Percentiles rank a stretch among this genome's conserved stretches.
phyloP scores from a whole-genome alignment of 2,797 vertebrate genomes.

The Myotis myotis region DNA sequence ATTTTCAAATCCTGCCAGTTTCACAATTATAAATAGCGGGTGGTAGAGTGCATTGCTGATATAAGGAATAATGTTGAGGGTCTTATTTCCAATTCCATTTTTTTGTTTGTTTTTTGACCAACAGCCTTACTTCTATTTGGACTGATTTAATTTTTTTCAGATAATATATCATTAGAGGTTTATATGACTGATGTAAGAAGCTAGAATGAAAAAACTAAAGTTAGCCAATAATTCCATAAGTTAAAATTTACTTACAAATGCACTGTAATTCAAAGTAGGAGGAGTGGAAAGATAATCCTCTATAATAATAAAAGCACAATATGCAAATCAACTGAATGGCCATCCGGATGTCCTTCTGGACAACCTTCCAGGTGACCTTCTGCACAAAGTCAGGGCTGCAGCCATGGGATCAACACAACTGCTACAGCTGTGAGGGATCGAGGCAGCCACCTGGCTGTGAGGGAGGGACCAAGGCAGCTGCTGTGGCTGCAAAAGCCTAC shows the following conservation, averaged over 20 bases:
- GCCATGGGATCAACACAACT: no score
- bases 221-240: neutral
- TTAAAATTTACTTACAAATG: neutral
- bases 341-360: no score
- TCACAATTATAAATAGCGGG: neutral
- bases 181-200: neutral
- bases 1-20: neutral
- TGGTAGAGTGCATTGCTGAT: neutral
- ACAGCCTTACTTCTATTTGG: neutral
- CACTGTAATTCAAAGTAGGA: neutral
- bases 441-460: no score
- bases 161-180: neutral
- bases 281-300: neutral
- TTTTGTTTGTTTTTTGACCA: conserved; percentile 17
- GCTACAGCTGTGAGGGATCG: no score
- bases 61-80: neutral
- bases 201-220: neutral
- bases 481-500: no score
- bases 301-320: no score
- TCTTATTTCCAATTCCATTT: conserved; percentile 21
- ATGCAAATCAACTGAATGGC: no score
- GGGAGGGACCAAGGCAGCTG: no score
- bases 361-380: no score
- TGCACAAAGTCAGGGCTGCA: no score
- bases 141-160: conserved; percentile 43